Evolutionary conservation across 1,140 invertebrate species (phyloP).

Genomic region (Scaptodrosophila lebanonensis): DNA sequence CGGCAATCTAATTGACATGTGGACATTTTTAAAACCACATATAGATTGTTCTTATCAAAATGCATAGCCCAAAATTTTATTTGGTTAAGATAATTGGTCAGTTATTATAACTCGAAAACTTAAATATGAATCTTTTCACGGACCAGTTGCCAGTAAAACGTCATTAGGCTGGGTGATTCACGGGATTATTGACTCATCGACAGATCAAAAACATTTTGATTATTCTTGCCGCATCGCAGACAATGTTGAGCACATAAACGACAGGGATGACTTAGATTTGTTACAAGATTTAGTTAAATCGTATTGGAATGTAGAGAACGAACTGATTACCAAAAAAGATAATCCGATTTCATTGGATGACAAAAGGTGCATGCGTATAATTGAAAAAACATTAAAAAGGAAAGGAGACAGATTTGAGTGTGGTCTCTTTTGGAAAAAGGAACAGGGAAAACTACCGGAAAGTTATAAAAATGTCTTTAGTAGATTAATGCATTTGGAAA

Average conservation of each 20-base stretch:
- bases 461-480: constrained; percentile 9
- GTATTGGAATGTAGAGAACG: constrained; percentile 12
- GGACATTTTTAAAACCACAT: too few species aligned
- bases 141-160: background rate
- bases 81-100: background rate
- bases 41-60: too few species aligned
- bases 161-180: constrained; percentile 10
- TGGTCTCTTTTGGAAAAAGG: constrained; percentile 15
- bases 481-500: constrained; percentile 1
- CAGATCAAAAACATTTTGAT: background rate
- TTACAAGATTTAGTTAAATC: too few species aligned
- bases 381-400: constrained; percentile 3
- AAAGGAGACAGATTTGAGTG: constrained; percentile 7
- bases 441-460: constrained; percentile 1
- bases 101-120: background rate
- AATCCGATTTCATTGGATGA: constrained; percentile 1
- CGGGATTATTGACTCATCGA: too few species aligned
- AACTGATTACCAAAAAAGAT: background rate
- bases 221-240: background rate
- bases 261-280: background rate
- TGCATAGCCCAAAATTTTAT: background rate
- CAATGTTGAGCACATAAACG: background rate
- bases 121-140: background rate
- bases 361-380: constrained; percentile 6
- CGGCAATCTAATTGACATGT: too few species aligned